These are phyloP conservation scores for Chrysolina haemoptera DNA, from an alignment of 2,888 invertebrate species.

Conservation along the genomic window DNA sequence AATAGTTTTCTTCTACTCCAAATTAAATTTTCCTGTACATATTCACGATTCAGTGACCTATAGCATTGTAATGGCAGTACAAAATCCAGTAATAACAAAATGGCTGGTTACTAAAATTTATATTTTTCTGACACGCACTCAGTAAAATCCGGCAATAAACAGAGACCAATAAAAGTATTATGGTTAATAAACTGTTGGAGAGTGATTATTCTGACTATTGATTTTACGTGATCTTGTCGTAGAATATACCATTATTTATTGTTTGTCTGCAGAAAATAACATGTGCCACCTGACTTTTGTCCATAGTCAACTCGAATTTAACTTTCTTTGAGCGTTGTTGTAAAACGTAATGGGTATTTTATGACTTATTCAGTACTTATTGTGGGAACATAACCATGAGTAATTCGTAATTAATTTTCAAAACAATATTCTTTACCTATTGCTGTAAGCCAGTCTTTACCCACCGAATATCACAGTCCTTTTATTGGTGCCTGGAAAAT, in stretches of 20 bases:
- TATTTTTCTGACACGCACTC: neutral
- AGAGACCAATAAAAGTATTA: neutral
- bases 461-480: too few relatives aligned
- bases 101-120: too few relatives aligned
- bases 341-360: neutral
- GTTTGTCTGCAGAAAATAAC: neutral
- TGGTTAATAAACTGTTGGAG: neutral
- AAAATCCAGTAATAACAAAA: too few relatives aligned
- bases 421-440: too few relatives aligned
- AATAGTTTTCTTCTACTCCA: neutral
- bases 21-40: neutral
- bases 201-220: slow-evolving; percentile 3
- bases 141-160: neutral
- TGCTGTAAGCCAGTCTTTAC: too few relatives aligned
- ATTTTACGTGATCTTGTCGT: slow-evolving; percentile 6
- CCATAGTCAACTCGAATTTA: too few relatives aligned
- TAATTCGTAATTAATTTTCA: too few relatives aligned
- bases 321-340: neutral
- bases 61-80: too few relatives aligned
- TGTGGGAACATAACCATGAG: neutral
- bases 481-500: too few relatives aligned
- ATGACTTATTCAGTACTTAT: neutral
- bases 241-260: neutral
- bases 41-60: too few relatives aligned
- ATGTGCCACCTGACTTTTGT: neutral